Percentiles rank a stretch among this genome's conserved stretches.
phyloP scores from a whole-genome alignment of 2,113 vertebrate genomes.

The Oncorhynchus tshawytscha region DNA sequence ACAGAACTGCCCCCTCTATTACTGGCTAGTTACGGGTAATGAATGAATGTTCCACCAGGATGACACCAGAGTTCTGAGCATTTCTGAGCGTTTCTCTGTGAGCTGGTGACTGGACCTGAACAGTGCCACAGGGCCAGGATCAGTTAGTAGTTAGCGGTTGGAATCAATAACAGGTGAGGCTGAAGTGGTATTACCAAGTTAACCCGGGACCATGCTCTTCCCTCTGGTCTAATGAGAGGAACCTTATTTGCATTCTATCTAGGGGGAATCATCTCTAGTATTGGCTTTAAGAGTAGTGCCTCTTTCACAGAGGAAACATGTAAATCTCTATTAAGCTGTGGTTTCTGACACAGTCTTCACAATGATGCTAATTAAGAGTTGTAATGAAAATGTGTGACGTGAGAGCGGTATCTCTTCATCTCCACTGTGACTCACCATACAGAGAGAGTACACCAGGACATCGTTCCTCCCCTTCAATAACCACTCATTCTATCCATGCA shows the following conservation, averaged over 20 bases:
- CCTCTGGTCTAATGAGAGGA: background rate
- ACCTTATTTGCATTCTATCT: background rate
- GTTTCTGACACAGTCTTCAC: background rate
- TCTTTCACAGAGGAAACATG: background rate
- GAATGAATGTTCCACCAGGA: too few relatives aligned
- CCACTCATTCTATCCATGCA: slow-evolving; percentile 29
- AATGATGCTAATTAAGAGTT: background rate
- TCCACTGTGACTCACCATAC: background rate
- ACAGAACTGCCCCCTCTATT: slow-evolving; percentile 4
- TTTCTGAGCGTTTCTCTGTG: too few relatives aligned
- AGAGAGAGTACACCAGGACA: slow-evolving; percentile 6
- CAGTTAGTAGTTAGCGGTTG: background rate
- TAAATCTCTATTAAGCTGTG: background rate
- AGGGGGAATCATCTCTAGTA: too few relatives aligned
- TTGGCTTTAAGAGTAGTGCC: background rate
- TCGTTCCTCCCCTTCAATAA: background rate
- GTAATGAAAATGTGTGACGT: background rate
- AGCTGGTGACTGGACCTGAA: too few relatives aligned
- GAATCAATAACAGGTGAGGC: background rate
- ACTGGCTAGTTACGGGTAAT: background rate
- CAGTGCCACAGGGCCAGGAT: background rate
- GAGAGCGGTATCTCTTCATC: background rate
- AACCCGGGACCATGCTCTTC: background rate
- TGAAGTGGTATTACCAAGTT: background rate
- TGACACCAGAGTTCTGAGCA: too few relatives aligned